These are phyloP conservation scores for Pheosia tremula DNA, from an alignment of 2,888 invertebrate genomes.

Conservation along the genomic window DNA sequence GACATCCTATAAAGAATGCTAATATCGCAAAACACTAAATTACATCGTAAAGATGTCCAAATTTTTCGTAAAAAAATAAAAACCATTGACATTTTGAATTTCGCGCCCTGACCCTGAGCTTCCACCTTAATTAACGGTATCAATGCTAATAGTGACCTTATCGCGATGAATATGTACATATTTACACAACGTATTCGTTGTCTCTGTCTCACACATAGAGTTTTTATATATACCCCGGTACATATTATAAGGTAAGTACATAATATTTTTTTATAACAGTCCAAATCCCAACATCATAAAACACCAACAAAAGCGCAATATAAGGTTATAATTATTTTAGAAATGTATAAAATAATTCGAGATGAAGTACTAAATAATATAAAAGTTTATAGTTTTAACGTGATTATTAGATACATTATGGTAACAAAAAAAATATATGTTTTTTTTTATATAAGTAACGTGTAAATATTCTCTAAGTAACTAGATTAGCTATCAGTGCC, in stretches of 20 bases:
- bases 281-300: neutral
- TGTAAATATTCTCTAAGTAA: constrained; percentile 54
- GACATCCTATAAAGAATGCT: no score
- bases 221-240: neutral
- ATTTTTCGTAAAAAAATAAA: no score
- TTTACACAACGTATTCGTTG: neutral
- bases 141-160: neutral
- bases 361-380: constrained; percentile 36
- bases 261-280: neutral
- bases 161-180: neutral
- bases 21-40: no score
- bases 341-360: constrained; percentile 20
- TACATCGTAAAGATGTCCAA: no score
- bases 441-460: constrained; percentile 35
- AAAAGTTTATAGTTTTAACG: constrained; percentile 31
- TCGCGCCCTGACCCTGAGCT: no score
- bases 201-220: neutral
- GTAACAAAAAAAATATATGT: constrained; percentile 14
- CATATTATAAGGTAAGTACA: neutral
- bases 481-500: constrained; percentile 59
- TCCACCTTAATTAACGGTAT: neutral
- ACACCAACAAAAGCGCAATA: constrained; percentile 4
- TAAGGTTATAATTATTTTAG: neutral
- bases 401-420: constrained; percentile 21
- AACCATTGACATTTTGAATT: no score